Evolutionary conservation across 2,797 vertebrate genomes (phyloP), one percentile per base, ranked within the genome.

Genomic region (Sebastes diaconus): DNA sequence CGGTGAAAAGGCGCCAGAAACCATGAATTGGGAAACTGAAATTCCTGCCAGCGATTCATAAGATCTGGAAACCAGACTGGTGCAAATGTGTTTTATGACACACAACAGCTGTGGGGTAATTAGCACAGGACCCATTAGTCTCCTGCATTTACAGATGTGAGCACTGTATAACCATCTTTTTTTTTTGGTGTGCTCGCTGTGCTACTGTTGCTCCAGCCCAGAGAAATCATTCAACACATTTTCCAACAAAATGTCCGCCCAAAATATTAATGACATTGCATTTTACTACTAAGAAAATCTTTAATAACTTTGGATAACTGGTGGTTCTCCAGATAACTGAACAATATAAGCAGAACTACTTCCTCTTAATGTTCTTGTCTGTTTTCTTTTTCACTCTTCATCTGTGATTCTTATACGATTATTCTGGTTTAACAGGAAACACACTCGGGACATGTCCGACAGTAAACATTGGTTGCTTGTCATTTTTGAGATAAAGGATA

Each of bases 141-240:
- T 76, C 65, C 18, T 63, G 57, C 54, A 11, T 65, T 77, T 73
- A 73, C 65, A 74, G 71, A 84, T 81, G 70, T 67, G 64, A 70
- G 25, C 67, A 20, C 13, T 30, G 22, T n/a, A 55, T 24, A 34
- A 7, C 54, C 22, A n/a, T 68, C 24, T 58, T 60, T 20, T 30
- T 79, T 79, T 42, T 18, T 68, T 7, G 3, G 1, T 29, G 16
- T 59, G 50, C 13, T 58, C 0, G 0, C 5, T 22, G 16, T 61
- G 63, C 68, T 50, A 9, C 42, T 58, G n/a, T 13, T 14, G 6
- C 20, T 60, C 12, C 16, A 39, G 29, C 20, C 25, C n/a, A 59
- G 4, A 58, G 9, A 50, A 54, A 18, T 29, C 29, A 14, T 54
- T 13, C 32, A 12, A 18, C 1, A 3, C 6, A 3, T 52, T 36